Evolutionary conservation across 2,888 invertebrate genomes (phyloP), one percentile per base, ranked within the genome.

Genomic region (Neoascia interrupta): DNA sequence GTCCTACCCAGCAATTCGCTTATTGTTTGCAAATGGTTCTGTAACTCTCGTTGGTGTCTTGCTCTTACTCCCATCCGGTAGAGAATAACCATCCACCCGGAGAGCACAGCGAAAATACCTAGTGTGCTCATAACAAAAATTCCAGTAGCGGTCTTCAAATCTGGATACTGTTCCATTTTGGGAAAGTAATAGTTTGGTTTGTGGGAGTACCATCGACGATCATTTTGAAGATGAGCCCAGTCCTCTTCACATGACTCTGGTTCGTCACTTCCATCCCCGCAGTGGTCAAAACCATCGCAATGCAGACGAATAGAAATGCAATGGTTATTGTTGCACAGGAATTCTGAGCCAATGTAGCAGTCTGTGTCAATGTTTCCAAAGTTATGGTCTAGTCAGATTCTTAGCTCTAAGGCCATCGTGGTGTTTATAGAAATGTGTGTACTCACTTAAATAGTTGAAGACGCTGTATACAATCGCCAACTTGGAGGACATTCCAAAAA

Each of bases 251-350:
- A 94, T 47, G 91, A 90, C 0, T 90, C 86, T 0, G 91, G 91
- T 85, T 94, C 94, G 85, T 94, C 94, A 81, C 92, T 93, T 75
- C 91, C 91, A 85, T 94, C 94, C 0, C 94, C 94, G 82, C 94
- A 94, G 60, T 94, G 93, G 87, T 94, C 93, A 82, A 93, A 93
- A 5, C 93, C 93, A 86, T 95, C 94, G 85, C 94, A 94, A 60
- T 92, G 91, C 31, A 94, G 86, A 18, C 92, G 90, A 47, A 90
- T 90, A 0, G 92, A 91, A 82, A 94, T 92, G 85, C 94, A 94
- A 66, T 93, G 90, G 82, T 92, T 91, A 85, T 94, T 94, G 63
- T 91, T 90, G 82, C 94, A 94, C 13, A 93, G 89, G 83, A 93
- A 94, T 84, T 94, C 93, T 19, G 92, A 91, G 11, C 91, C 92